Conservation (phyloP, 2,888 invertebrate genomes). For the Drosophila infuscata region DNA sequence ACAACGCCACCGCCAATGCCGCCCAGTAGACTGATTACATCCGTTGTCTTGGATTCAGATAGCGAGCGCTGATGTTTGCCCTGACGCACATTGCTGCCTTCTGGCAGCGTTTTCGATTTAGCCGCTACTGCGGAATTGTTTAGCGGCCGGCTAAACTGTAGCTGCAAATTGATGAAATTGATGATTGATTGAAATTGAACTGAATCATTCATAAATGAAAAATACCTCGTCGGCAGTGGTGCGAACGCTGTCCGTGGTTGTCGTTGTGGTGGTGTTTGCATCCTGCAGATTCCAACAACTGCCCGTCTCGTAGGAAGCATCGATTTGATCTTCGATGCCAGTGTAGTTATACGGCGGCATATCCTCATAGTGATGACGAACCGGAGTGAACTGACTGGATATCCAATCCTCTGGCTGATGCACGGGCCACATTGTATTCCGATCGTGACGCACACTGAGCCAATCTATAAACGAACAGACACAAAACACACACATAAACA, state of each 20-base stretch:
- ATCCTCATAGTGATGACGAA: constrained; percentile 85
- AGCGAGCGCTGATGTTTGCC: constrained; percentile 88
- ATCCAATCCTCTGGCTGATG: constrained; percentile 89
- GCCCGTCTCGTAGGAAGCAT: constrained; percentile 82
- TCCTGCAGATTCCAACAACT: constrained; percentile 84
- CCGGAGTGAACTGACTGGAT: constrained; percentile 84
- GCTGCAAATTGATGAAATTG: not conserved
- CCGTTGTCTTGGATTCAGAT: constrained; percentile 90
- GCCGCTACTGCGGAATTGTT: constrained; percentile 47
- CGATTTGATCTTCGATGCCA: constrained; percentile 84
- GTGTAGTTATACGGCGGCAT: constrained; percentile 84
- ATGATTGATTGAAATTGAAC: not conserved
- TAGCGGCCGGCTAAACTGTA: constrained; percentile 20
- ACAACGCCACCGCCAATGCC: constrained; percentile 44
- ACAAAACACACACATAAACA: not conserved
- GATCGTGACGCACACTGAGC: constrained; percentile 91
- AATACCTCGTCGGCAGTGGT: constrained; percentile 68
- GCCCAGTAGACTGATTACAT: constrained; percentile 85
- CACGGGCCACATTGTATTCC: constrained; percentile 91
- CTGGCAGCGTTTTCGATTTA: constrained; percentile 87
- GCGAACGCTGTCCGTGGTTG: constrained; percentile 76
- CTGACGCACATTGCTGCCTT: constrained; percentile 82
- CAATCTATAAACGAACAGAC: constrained; percentile 86
- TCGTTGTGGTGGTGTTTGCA: constrained; percentile 77
- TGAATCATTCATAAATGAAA: too few relatives aligned